Base-by-base conservation (phyloP, 2,888 invertebrate species). In the Schrankia costaestrigalis region DNA sequence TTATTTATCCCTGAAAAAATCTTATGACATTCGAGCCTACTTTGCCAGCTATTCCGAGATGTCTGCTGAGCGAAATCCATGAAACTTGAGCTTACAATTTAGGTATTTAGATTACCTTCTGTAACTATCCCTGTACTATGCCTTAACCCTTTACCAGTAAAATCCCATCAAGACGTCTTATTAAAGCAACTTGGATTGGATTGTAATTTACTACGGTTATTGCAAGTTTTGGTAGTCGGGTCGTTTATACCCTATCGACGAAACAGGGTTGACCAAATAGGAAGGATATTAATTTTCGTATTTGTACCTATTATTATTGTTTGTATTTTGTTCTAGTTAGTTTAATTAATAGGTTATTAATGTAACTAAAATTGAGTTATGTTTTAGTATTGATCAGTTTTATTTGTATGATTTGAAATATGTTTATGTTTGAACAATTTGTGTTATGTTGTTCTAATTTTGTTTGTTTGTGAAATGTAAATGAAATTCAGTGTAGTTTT, bases 141-240 rank as follows among this genome's bases (percentile, higher is more conserved):
- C 46, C 47, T 38, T 31, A 19, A 21, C 21, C 29, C 26, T 37
- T n/a, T 26, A 25, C 26, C 59, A 67, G 44, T 53, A 63, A 62
- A 66, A 71, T 65, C 62, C 67, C 61, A 61, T 46, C 44, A 45
- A 62, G 58, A 58, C 63, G 59, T 71, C 77, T 74, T 75, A 75
- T 74, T 77, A 71, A 64, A 71, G 56, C 62, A 78, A 80, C 55
- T 80, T 77, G 75, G 70, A 78, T 79, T 77, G 74, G 71, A 55
- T 74, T 48, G 72, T 78, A 73, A 80, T 82, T 82, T 82, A 81
- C 82, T 71, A 72, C 59, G 64, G 77, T 71, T 74, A 76, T 71
- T 68, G 65, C 66, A 67, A 78, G 77, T 75, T 77, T 68, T 63
- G 62, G 65, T 31, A 45, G 41, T 35, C 46, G 68, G 71, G 63